Base-by-base conservation (phyloP, 1,140 invertebrate genomes). In the Amphibalanus amphitrite region DNA sequence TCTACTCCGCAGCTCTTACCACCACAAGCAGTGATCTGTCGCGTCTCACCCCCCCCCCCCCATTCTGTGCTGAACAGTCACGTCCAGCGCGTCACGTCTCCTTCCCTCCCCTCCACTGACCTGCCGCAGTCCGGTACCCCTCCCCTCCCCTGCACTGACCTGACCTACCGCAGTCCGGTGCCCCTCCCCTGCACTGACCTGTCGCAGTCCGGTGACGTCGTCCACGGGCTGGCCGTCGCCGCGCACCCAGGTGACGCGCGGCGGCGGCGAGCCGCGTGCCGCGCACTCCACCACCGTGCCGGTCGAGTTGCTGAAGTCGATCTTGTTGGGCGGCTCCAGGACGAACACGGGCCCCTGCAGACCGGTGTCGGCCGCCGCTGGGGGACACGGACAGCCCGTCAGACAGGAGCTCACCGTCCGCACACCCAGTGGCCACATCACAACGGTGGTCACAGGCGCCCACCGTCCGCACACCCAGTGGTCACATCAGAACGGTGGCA, bases 291-390 rank as follows among this genome's bases (percentile, higher is more conserved):
- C 90, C 74, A 90, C 88, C 71, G 92, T 90, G 76, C 93, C 94
- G 33, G 92, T 95, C 69, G 91, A 93, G 80, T 97, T 97, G 72
- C 91, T 92, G 81, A 97, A 96, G 79, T 94, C 92, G 67, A 96
- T 86, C 75, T 90, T 86, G 80, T 91, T 92, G 73, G 90, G 90
- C 28, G 93, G 93, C 84, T 95, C 93, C 76, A 89, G 90, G 71
- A 93, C 86, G 81, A 96, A 96, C 69, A 94, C 90, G 15, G 92
- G 93, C 77, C 93, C 93, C 64, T 65, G 64, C 6, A 6, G 64
- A 23, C 64, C 6, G 33, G 33, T 38, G 26, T 65, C 64, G 4
- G 64, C 64, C 64, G 64, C 64, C 64, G 20, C 23, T 65, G 64
- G 3, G 15, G 64, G 64, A 38, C 33, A 38, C 33, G 33, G 33